Evolutionary conservation across 2,888 invertebrate species (phyloP), one percentile per base, ranked within the genome.

Genomic region (Eupithecia tripunctaria): DNA sequence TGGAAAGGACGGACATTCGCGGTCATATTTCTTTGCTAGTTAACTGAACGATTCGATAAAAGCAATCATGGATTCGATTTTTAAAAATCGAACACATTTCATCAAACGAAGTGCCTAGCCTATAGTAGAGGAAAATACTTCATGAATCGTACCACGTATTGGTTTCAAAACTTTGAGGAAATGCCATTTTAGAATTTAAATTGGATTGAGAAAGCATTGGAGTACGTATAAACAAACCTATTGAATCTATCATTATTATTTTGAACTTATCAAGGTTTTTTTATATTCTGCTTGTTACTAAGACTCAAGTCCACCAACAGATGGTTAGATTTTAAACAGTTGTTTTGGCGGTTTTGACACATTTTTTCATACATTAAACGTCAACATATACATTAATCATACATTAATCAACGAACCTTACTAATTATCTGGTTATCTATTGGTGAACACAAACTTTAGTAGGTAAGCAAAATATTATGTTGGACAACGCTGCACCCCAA

Each of bases 1-100:
- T 71, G 68, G 67, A 68, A 36, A 73, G 68, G 68, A 75, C 56
- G 64, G 64, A 68, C 69, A 67, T 59, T 59, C 27, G 27, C 38
- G 14, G 56, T 63, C 43, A 14, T 47, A 75, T 70, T 65, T 70
- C 32, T 27, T 65, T 68, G 51, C 14, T 27, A 15, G 29, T 36
- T 62, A 62, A 51, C 14, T 25, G n/a, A 47, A 70, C n/a, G 41
- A 25, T 56, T 67, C 43, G n/a, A 27, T 70, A n/a, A 18, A n/a
- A 18, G 15, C 36, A 29, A 41, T 36, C 21, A 14, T 29, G 27
- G 47, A n/a, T 21, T 47, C n/a, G 21, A 1, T 21, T 10, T 7
- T 7, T 1, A 43, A 43, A n/a, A 43, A 43, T 41, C 41, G 15
- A 15, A 41, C 41, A 56, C 25, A 14, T 14, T 56, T 56, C 56